A percentile compares a stretch with the other conserved stretches of the same genome.
Evolutionary conservation across 2,113 vertebrate species (phyloP).

Genomic region (Sylvicapra grimmia): DNA sequence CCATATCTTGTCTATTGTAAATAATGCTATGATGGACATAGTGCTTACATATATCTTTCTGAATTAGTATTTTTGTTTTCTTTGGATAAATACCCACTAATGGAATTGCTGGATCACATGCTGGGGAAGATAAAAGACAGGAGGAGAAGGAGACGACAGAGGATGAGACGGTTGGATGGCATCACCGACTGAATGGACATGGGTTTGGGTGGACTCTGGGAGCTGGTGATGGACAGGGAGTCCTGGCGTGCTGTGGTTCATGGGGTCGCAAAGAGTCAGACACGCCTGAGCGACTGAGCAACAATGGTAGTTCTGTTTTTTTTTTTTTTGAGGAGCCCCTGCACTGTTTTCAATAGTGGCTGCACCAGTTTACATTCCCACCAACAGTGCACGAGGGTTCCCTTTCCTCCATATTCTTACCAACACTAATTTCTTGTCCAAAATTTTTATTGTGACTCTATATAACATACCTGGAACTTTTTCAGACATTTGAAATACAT

Average conservation of each 20-base stretch:
- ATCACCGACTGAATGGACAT: not conserved
- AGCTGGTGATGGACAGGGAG: not conserved
- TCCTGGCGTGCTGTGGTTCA: not conserved
- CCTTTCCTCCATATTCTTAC: not conserved
- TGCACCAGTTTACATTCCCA: not conserved
- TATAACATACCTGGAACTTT: not conserved
- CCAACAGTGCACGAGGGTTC: not conserved
- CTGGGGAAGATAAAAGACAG: not conserved
- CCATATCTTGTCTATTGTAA: not conserved
- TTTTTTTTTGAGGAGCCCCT: not conserved
- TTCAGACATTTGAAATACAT: not conserved
- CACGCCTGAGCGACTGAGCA: not conserved
- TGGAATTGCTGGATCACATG: not conserved
- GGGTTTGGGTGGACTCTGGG: not conserved
- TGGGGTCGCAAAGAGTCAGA: not conserved
- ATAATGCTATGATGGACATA: not conserved
- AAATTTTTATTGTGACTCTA: not conserved
- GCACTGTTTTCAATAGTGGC: not conserved
- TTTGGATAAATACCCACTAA: not conserved
- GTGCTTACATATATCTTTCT: not conserved
- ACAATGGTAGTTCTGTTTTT: not conserved
- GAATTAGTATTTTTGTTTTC: not conserved
- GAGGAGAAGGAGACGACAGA: not conserved
- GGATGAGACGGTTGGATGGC: not conserved
- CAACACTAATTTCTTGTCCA: not conserved